Conservation (phyloP, 2,888 invertebrate species). For the Plagiodera versicolora region DNA sequence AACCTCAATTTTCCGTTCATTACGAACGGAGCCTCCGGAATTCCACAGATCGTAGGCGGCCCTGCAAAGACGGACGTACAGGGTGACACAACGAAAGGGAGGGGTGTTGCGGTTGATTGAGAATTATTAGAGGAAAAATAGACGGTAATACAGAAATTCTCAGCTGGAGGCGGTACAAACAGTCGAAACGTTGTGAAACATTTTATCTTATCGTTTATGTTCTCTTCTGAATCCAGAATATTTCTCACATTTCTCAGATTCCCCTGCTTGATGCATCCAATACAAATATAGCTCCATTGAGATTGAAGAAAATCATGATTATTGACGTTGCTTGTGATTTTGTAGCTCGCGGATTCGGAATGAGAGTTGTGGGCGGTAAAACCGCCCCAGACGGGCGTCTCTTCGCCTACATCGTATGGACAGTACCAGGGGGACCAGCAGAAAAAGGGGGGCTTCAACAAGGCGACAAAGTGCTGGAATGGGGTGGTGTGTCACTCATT, state of each 20-base stretch:
- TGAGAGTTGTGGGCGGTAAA: slow-evolving; percentile 93
- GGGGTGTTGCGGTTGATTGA: too few relatives aligned
- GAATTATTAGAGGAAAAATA: too few relatives aligned
- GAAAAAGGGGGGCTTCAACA: slow-evolving; percentile 86
- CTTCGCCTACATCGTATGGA: slow-evolving; percentile 90
- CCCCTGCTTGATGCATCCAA: too few relatives aligned
- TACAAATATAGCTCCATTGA: too few relatives aligned
- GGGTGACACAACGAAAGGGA: too few relatives aligned
- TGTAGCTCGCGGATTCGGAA: slow-evolving; percentile 86
- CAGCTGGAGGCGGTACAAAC: too few relatives aligned
- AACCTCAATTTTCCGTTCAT: slow-evolving; percentile 1
- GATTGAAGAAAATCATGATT: too few relatives aligned
- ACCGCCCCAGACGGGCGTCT: slow-evolving; percentile 82
- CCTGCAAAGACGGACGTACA: not conserved
- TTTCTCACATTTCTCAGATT: too few relatives aligned
- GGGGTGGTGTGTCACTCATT: slow-evolving; percentile 86
- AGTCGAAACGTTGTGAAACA: too few relatives aligned
- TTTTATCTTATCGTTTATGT: too few relatives aligned
- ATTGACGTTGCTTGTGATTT: slow-evolving; percentile 23
- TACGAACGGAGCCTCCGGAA: not conserved
- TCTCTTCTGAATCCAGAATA: too few relatives aligned
- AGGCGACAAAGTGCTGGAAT: slow-evolving; percentile 87
- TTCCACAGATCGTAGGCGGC: not conserved
- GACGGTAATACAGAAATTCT: too few relatives aligned
- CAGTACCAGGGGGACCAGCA: slow-evolving; percentile 88